phyloP scores from a whole-genome alignment of 2,113 vertebrate species.

The Falco punctatus region DNA sequence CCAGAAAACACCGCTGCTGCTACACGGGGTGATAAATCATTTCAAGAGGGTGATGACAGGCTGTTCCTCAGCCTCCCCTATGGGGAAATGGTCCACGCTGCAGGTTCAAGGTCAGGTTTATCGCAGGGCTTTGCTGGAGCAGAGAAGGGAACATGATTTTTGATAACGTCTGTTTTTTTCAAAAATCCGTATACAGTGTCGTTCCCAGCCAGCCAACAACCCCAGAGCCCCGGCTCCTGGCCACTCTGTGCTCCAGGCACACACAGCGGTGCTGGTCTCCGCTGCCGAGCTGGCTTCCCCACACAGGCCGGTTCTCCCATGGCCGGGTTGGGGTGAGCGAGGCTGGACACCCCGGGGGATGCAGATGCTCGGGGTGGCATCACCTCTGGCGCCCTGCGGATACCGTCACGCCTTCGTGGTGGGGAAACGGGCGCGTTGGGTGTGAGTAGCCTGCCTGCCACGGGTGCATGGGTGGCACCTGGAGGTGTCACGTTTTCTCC shows the following conservation, averaged over 20 bases:
- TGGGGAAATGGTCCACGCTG: neutral
- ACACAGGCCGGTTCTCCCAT: neutral
- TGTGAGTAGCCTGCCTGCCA: rapidly evolving
- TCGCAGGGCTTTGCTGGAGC: neutral
- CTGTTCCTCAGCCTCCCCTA: neutral
- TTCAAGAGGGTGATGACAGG: neutral
- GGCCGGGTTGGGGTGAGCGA: rapidly evolving
- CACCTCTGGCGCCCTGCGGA: neutral
- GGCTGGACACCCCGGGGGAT: neutral
- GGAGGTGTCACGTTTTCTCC: neutral
- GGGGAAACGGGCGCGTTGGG: neutral
- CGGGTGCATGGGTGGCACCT: neutral
- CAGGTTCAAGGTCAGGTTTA: neutral
- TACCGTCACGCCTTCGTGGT: neutral
- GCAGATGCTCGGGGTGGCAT: neutral
- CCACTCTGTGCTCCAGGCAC: neutral
- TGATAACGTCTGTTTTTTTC: neutral
- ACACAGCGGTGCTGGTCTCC: neutral
- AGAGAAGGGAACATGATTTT: neutral
- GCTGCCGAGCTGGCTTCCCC: neutral
- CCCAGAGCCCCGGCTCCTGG: neutral
- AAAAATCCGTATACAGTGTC: neutral
- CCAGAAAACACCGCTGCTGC: neutral
- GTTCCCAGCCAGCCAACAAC: neutral
- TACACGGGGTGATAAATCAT: neutral